phyloP scores from a whole-genome alignment of 1,140 invertebrate species.

The Bombus terrestris region DNA sequence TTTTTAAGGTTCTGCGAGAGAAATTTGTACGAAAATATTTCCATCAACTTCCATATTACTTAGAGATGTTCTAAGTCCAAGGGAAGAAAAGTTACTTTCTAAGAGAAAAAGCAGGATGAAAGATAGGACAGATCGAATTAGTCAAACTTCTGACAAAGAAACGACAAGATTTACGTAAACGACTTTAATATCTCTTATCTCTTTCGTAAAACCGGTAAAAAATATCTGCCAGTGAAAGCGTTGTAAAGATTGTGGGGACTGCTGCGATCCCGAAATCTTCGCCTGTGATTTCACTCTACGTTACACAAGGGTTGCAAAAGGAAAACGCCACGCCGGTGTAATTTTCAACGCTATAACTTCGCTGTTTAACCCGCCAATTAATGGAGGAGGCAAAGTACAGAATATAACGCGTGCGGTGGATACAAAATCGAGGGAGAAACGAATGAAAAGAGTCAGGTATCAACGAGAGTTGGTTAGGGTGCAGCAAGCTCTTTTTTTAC shows the following conservation, averaged over 20 bases:
- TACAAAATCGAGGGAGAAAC: background rate
- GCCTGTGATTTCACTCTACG: background rate
- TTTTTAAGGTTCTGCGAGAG: too few species aligned
- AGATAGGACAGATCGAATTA: too few species aligned
- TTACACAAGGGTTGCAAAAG: background rate
- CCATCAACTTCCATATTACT: too few species aligned
- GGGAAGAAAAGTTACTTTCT: too few species aligned
- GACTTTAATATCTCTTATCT: too few species aligned
- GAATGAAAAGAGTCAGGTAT: background rate
- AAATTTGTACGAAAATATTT: too few species aligned
- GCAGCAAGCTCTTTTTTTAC: background rate
- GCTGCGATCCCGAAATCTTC: background rate
- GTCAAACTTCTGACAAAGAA: background rate
- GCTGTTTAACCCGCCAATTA: constrained; percentile 34
- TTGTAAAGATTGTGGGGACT: background rate
- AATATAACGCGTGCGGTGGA: constrained; percentile 5
- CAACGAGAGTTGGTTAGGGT: background rate
- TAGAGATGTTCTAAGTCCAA: too few species aligned
- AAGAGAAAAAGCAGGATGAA: too few species aligned
- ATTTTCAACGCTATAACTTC: constrained; percentile 12
- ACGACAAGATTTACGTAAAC: too few species aligned
- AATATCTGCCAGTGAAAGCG: background rate
- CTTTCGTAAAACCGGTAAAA: background rate
- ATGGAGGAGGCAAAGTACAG: background rate
- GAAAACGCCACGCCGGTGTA: background rate